phyloP scores from a whole-genome alignment of 2,113 vertebrate species.

The Tursiops truncatus region DNA sequence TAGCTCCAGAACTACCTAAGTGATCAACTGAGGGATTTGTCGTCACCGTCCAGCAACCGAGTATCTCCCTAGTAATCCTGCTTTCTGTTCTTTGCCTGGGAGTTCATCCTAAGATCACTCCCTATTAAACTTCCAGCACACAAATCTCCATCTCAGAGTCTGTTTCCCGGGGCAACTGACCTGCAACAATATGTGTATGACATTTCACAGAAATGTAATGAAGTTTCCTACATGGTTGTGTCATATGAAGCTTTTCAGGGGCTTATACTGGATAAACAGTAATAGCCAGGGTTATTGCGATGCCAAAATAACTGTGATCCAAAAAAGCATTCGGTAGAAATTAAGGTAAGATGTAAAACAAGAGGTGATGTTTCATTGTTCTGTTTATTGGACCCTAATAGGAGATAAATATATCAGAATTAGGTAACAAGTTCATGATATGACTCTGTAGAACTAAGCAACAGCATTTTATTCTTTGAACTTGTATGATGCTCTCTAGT shows the following conservation, averaged over 20 bases:
- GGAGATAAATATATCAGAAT: background rate
- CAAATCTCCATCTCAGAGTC: background rate
- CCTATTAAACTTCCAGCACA: background rate
- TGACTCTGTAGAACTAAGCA: background rate
- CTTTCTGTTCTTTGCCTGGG: background rate
- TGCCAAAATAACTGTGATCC: background rate
- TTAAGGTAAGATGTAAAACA: background rate
- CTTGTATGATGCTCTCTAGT: background rate
- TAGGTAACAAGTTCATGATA: background rate
- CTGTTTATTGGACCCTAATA: background rate
- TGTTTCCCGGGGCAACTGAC: background rate
- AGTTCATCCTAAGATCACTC: background rate
- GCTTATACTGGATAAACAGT: background rate
- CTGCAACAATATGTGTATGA: background rate
- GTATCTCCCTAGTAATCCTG: background rate
- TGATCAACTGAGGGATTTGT: fast-evolving
- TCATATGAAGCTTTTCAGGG: background rate
- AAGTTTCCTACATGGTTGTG: background rate
- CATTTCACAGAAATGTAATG: background rate
- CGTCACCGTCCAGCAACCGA: background rate
- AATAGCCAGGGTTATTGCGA: background rate
- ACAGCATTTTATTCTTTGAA: background rate
- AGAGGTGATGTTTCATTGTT: background rate
- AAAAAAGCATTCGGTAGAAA: background rate
- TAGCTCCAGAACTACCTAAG: background rate